Evolutionary conservation across 2,113 vertebrate species (phyloP), one percentile per base, ranked within the genome.

Genomic region (Silurus meridionalis): DNA sequence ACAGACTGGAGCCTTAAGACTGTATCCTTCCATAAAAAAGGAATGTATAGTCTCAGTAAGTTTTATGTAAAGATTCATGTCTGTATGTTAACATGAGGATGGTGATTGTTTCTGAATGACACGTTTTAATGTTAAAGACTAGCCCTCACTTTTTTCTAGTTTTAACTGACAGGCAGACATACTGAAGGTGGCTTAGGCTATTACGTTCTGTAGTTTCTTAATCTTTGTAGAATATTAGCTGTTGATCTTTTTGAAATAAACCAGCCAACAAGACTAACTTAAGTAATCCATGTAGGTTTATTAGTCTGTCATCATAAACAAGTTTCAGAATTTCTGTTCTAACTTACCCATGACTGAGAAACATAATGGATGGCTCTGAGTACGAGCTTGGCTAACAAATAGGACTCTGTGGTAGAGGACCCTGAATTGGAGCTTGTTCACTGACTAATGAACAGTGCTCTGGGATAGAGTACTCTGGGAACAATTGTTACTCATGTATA

Each of bases 1-100:
- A 89, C 97, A 97, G 92, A 95, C 91, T 86, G 98, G 98, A 95
- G 97, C 97, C 89, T 92, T 99, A 89, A 95, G 98, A 91, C 97
- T 99, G 98, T 99, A 99, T 99, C 98, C 97, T 99, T 99, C 93
- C 91, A 25, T 58, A 25, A 69, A 55, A 81, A 80, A 80, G 17
- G 57, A 64, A 57, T 4, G 21, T 25, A 19, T 60, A 15, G 8
- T 60, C 0, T 25, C 17, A 9, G 77, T 9, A 37, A 8, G 14
- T 79, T 28, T 79, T 53, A n/a, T 75, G 7, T 75, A 75, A 13
- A 75, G 9, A 75, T 75, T 75, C 0, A 21, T 53, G 10, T n/a
- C 21, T 53, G 21, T 52, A 6, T 52, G 21, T 5, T 74, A 4
- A 50, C 21, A 52, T n/a, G 14, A 75, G 72, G 48, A 21, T 52